Evolutionary conservation across 2,888 invertebrate species (phyloP).

Genomic region (Hyalella azteca): DNA sequence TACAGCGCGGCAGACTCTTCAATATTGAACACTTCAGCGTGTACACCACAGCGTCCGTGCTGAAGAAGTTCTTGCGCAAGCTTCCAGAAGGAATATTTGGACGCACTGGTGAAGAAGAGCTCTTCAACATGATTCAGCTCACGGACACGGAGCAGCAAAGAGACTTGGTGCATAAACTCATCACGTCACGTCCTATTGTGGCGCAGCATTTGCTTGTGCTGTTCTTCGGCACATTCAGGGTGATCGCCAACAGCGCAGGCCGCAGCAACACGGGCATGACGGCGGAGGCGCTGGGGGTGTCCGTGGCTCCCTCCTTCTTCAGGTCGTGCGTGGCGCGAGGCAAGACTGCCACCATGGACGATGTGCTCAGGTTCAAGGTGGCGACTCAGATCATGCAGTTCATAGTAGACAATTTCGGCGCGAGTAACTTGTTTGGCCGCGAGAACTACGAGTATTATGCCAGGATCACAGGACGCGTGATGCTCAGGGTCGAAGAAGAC

Average conservation of each 20-base stretch:
- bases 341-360: constrained; percentile 93
- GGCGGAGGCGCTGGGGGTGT: constrained; percentile 92
- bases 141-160: constrained; percentile 83
- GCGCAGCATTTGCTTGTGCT: constrained; percentile 92
- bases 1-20: constrained; percentile 85
- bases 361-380: constrained; percentile 69
- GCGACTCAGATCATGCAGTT: constrained; percentile 96
- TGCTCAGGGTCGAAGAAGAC: constrained; percentile 89
- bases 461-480: constrained; percentile 87
- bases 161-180: constrained; percentile 80
- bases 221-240: constrained; percentile 80
- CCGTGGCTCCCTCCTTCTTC: constrained; percentile 94
- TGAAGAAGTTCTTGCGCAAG: constrained; percentile 96
- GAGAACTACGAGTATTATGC: constrained; percentile 96
- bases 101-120: constrained; percentile 83
- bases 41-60: constrained; percentile 96
- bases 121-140: constrained; percentile 86
- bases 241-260: constrained; percentile 90
- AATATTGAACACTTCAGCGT: constrained; percentile 71
- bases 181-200: constrained; percentile 75
- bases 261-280: constrained; percentile 92
- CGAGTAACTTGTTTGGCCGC: constrained; percentile 91
- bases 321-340: constrained; percentile 95
- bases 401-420: constrained; percentile 95
- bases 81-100: constrained; percentile 97